Base-by-base conservation (phyloP, 2,113 vertebrate species). In the Pteronura brasiliensis region DNA sequence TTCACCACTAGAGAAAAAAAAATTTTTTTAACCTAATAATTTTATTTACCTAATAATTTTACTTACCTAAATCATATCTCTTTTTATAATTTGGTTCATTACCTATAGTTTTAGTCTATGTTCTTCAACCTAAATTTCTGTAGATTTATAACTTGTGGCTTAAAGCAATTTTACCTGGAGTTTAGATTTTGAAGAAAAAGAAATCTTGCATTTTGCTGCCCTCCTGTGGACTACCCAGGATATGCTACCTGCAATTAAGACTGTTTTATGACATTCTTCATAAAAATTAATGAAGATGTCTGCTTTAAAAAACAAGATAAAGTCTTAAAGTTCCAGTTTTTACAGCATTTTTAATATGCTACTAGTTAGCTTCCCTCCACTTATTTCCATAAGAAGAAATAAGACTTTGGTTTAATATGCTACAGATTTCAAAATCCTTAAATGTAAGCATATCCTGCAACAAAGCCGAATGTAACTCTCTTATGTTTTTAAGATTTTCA, bases 201-300 rank as follows among this genome's bases (percentile, higher is more conserved):
- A 84, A 84, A 74, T 25, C 34, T 57, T 96, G 95, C 31, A 1
- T 94, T 88, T 86, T 97, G 94, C 95, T 98, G 98, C 98, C 98
- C 98, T 98, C 98, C 93, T 85, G 96, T 97, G 98, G 98, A 90
- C 49, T 76, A 11, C 52, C 1, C 8, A 1, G 15, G 25, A 4
- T 57, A 7, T 88, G 6, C 49, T 77, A 2, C 39, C 3, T 65
- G 31, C 85, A 97, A 3, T 74, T 23, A 55, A 74, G 81, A 20
- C n/a, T 18, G 3, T n/a, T 65, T 96, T 81, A 3, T 71, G 61
- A 61, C 0, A 0, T 71, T 74, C 86, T 3, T 69, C 63, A 44
- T 42, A 81, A 80, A 82, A 90, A 57, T 90, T 93, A 72, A 31
- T 94, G 63, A 95, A 69, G 2, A 11, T 90, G n/a, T 8, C 47